phyloP scores from a whole-genome alignment of 2,113 vertebrate species.

The Cochlearius cochlearius region DNA sequence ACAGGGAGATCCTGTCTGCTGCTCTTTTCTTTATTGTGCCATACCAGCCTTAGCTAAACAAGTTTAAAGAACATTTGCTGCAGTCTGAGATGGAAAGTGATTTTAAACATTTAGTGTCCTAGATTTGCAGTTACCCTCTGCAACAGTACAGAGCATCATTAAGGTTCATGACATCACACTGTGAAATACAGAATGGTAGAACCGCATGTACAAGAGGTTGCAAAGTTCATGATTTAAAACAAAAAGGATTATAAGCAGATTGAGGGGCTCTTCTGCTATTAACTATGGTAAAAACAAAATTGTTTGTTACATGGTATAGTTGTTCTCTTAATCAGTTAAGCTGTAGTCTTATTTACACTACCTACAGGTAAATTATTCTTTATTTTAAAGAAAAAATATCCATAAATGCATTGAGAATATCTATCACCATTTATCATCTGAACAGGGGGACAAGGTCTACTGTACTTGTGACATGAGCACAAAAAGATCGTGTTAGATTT shows the following conservation, averaged over 20 bases:
- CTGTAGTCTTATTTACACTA: slow-evolving; percentile 39
- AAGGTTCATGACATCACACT: slow-evolving; percentile 33
- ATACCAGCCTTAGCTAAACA: neutral
- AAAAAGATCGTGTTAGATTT: slow-evolving; percentile 30
- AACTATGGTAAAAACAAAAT: neutral
- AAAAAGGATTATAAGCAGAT: slow-evolving; percentile 14
- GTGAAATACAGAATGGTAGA: slow-evolving; percentile 49
- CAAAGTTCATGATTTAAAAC: slow-evolving; percentile 44
- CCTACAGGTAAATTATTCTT: slow-evolving; percentile 24
- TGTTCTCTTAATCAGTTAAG: slow-evolving; percentile 14
- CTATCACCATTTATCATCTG: slow-evolving; percentile 53
- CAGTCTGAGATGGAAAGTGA: neutral
- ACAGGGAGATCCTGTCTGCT: neutral
- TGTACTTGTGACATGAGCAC: neutral
- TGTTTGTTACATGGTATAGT: neutral
- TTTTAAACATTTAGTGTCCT: slow-evolving; percentile 55
- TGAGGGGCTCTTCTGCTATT: neutral
- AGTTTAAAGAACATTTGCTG: neutral
- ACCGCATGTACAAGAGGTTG: neutral
- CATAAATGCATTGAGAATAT: slow-evolving; percentile 47
- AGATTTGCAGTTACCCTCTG: slow-evolving; percentile 57
- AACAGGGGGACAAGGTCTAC: slow-evolving; percentile 34
- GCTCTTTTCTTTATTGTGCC: neutral
- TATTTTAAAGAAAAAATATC: slow-evolving; percentile 13
- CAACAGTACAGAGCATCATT: slow-evolving; percentile 36